phyloP scores from a whole-genome alignment of 2,888 invertebrate species.

The Dusona sp. region DNA sequence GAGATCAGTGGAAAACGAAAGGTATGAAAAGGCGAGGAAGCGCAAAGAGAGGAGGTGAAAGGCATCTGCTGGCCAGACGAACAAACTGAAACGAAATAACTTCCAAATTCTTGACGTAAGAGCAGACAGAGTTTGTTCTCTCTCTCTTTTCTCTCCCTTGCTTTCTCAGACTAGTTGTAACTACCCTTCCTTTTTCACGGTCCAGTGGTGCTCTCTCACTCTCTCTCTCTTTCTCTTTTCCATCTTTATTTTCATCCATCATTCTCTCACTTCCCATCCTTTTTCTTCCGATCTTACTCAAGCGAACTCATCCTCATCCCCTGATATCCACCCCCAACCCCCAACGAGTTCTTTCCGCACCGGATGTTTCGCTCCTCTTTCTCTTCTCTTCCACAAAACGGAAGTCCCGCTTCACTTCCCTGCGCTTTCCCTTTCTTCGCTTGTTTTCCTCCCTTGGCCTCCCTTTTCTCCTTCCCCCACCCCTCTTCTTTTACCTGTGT shows the following conservation, averaged over 20 bases:
- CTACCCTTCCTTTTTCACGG: neutral
- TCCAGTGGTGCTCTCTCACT: conserved; percentile 28
- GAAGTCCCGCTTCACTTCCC: conserved; percentile 27
- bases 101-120: conserved; percentile 74
- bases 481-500: conserved; percentile 1
- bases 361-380: conserved; percentile 53
- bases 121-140: conserved; percentile 37
- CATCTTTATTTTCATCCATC: conserved; percentile 31
- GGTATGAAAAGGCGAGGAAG: conserved; percentile 57
- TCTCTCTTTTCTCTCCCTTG: neutral
- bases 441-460: conserved; percentile 30
- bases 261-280: neutral
- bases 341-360: conserved; percentile 42
- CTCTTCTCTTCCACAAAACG: conserved; percentile 14
- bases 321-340: conserved; percentile 12
- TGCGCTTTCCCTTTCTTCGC: conserved; percentile 27
- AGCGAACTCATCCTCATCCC: conserved; percentile 10
- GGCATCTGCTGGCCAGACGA: conserved; percentile 52
- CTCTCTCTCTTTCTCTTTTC: conserved; percentile 35
- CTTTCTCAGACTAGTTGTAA: too few species aligned
- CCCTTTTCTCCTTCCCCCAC: neutral
- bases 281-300: conserved; percentile 23
- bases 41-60: conserved; percentile 61
- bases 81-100: conserved; percentile 76
- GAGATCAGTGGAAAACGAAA: conserved; percentile 43